Base-by-base conservation (phyloP, 2,888 invertebrate genomes). In the Hymenopus coronatus region DNA sequence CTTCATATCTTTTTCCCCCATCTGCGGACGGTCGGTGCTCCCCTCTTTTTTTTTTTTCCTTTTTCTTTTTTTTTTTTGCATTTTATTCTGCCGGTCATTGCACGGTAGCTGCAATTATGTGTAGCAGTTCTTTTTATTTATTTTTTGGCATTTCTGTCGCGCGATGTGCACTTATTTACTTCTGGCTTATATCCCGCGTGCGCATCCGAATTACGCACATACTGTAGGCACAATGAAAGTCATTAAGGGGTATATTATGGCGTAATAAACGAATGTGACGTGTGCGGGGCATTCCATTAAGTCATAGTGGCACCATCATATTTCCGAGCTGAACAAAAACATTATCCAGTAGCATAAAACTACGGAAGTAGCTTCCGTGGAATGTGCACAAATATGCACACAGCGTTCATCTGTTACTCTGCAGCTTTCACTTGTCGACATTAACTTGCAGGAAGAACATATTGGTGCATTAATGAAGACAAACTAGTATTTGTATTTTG, bases 221-320 rank as follows among this genome's bases (percentile, higher is more conserved):
- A 30, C 15, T 86, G 87, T 82, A 87, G 82, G 82, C 40, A 82
- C 54, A 82, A 82, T 82, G 33, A 82, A 54, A 82, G 33, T 87
- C 82, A 82, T 82, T 82, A 82, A 14, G 40, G n/a, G 82, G 87
- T 86, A 33, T 30, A 87, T 82, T 82, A 87, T 12, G 33, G 40
- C 82, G 27, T 82, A 82, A 87, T 87, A 87, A 87, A 87, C 82
- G 33, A 70, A 27, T 46, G n/a, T 30, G 86, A 87, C 86, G 82
- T 81, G 86, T 40, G 25, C 25, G 25, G 54, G 25, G 54, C 54
- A 70, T 70, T 70, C 54, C 54, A 70, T 70, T 70, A 70, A 70
- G 54, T 70, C 54, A 70, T 70, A 70, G 54, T 70, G 54, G 20
- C 54, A 70, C 54, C 54, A 70, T 70, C 54, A 70, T 25, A 25